These are phyloP conservation scores for Stenurella melanura DNA, from an alignment of 2,888 invertebrate genomes.

Conservation along the genomic window DNA sequence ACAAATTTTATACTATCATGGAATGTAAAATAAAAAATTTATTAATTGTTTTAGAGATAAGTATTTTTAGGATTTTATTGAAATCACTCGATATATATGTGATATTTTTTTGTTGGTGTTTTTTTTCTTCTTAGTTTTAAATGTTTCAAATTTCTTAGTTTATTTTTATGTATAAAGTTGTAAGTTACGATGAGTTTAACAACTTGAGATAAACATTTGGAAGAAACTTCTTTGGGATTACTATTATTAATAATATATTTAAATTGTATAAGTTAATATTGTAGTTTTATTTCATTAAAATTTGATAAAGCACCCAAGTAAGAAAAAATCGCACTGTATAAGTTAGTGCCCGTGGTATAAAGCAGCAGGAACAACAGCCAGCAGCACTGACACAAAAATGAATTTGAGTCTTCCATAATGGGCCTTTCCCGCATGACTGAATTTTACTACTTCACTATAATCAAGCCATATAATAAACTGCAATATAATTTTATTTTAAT, in stretches of 20 bases:
- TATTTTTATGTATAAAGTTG: conserved; percentile 16
- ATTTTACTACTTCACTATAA: too few species aligned
- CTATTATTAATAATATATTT: conserved; percentile 3
- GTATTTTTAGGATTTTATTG: conserved; percentile 24
- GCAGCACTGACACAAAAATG: too few species aligned
- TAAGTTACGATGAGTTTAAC: neutral
- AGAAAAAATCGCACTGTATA: too few species aligned
- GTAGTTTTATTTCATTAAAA: neutral
- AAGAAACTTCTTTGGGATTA: conserved; percentile 3
- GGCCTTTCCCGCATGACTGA: too few species aligned
- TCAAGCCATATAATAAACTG: too few species aligned
- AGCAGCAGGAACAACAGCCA: neutral
- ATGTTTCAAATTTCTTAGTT: conserved; percentile 5
- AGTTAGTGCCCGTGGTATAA: neutral
- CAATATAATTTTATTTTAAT: too few species aligned
- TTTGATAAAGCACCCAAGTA: neutral
- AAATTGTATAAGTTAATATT: conserved; percentile 1
- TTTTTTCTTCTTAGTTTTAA: neutral
- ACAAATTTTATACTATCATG: conserved; percentile 33
- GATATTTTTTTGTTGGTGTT: conserved; percentile 36
- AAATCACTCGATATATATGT: conserved; percentile 32
- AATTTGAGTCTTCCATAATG: too few species aligned
- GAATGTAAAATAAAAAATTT: conserved; percentile 30
- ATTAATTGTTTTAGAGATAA: conserved; percentile 26
- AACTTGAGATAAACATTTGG: conserved; percentile 1